Evolutionary conservation across 2,888 invertebrate species (phyloP), one percentile per base, ranked within the genome.

Genomic region (Leptopilina myrica): DNA sequence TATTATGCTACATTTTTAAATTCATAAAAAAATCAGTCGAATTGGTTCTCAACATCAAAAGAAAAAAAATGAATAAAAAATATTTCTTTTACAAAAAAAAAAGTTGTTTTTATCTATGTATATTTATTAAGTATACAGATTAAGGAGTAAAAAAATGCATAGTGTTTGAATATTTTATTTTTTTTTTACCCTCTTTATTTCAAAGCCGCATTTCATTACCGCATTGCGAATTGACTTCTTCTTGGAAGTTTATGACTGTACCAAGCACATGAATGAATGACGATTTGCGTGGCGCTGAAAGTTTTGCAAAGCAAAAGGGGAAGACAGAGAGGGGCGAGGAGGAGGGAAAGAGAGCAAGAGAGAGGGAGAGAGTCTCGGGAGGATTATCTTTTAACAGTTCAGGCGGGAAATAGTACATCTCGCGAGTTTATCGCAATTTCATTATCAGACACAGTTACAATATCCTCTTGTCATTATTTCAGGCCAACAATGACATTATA

Each of bases 231-330:
- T 20, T 46, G 67, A 5, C 73, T 73, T 73, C n/a, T 73, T 73
- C 73, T 73, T 73, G 56, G 73, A 73, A 40, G 14, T 73, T 73
- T 56, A 73, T 40, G 56, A 56, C 73, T 73, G 56, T 56, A 56
- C 73, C 33, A 53, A 73, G 73, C 53, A 56, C 56, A 56, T 73
- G 40, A 73, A 73, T 73, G 73, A 56, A 56, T 73, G 40, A 73
- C 53, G 73, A 73, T 73, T 62, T 73, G 73, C 15, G 56, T 33
- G 56, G 26, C 53, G 46, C 67, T 67, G 9, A 67, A 67, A 40
- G 33, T 69, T 69, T 69, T 26, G 49, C 26, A n/a, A 49, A 20
- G 73, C 73, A 56, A 20, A 20, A 73, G 33, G 15, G 26, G n/a
- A 67, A 33, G 33, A 43, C 8, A 8, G 43, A 8, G 43, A 43